Base-by-base conservation (phyloP, 2,888 invertebrate species). In the Argyresthia goedartella region DNA sequence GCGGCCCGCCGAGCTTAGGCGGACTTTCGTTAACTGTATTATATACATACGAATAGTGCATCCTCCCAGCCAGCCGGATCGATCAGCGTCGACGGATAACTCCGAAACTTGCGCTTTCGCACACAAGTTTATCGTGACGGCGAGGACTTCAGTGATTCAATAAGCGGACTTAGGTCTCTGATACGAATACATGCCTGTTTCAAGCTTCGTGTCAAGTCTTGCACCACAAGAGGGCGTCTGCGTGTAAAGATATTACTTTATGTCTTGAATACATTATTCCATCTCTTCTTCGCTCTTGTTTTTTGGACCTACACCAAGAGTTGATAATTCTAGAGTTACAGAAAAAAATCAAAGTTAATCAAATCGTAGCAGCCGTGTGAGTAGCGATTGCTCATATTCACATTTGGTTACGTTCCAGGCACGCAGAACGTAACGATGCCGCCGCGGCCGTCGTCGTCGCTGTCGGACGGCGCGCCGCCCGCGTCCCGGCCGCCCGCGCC, bases 381-480 rank as follows among this genome's bases (percentile, higher is more conserved):
- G n/a, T n/a, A n/a, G n/a, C n/a, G n/a, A n/a, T n/a, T n/a, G n/a
- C 36, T 48, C 11, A 48, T 11, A 16, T 34, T 1, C 35, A 25
- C 36, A 16, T 14, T 13, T 14, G 34, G 9, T 13, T 48, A 13
- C 35, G 36, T 87, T 82, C 43, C 81, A 94, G 94, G 93, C 76
- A 94, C 93, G 81, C 95, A 95, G 91, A 96, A 93, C 92, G 93
- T 95, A 92, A 94, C 95, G 88, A 96, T 97, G 93, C 96, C 97
- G 79, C 95, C 95, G 76, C 92, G 97, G 76, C 97, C 97, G 81
- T 94, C 96, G 70, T 96, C 96, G 81, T 88, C 91, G 87, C 76
- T 92, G 88, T 79, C 84, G 61, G 87, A 79, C 79, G 89, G 88
- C 73, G 87, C 81, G 59, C 72, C 73, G 62, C 67, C 69, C 66